Percentiles rank a stretch among this genome's conserved stretches.
Conservation (phyloP, 2,888 invertebrate genomes). For the Temnothorax unifasciatus region DNA sequence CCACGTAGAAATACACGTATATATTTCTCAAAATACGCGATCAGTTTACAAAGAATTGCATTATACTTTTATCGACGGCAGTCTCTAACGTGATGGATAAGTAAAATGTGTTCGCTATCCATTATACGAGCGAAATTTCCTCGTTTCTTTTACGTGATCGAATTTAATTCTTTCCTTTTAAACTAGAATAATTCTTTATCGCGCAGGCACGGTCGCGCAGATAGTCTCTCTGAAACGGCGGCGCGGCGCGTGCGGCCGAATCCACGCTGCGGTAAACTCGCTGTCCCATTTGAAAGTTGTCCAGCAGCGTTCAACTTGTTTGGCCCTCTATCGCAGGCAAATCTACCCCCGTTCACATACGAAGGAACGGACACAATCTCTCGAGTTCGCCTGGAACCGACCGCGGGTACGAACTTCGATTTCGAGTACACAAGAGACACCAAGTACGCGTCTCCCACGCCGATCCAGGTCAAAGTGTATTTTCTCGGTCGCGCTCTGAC, state of each 20-base stretch:
- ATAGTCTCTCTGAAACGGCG: conserved; percentile 14
- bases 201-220: neutral
- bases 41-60: neutral
- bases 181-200: neutral
- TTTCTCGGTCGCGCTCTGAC: conserved; percentile 55
- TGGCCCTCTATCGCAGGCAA: conserved; percentile 54
- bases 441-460: conserved; percentile 33
- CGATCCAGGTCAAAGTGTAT: conserved; percentile 59
- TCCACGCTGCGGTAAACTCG: conserved; percentile 39
- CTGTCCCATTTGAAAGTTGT: conserved; percentile 62
- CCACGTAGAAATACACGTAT: conserved; percentile 5
- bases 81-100: neutral
- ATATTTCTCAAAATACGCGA: conserved; percentile 16
- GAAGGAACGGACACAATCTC: conserved; percentile 62
- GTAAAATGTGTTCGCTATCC: neutral
- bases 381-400: conserved; percentile 34
- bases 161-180: neutral
- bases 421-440: conserved; percentile 50
- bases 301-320: conserved; percentile 66
- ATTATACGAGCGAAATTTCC: neutral
- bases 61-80: neutral
- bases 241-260: conserved; percentile 22
- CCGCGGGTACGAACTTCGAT: conserved; percentile 54
- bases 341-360: conserved; percentile 58
- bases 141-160: neutral